Evolutionary conservation across 2,888 invertebrate genomes (phyloP).

Genomic region (Agrochola litura): DNA sequence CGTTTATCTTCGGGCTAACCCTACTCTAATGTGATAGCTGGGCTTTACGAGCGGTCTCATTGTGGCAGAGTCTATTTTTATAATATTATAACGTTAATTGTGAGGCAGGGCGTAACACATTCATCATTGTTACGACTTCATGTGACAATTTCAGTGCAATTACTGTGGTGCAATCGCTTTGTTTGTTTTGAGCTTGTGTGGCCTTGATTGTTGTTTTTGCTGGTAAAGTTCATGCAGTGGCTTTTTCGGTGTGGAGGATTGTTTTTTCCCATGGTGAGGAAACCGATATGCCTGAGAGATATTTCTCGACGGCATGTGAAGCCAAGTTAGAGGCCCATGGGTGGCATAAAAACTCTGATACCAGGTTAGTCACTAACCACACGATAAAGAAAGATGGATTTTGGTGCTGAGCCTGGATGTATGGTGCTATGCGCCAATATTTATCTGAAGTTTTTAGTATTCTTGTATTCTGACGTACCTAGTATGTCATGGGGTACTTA

Average conservation of each 20-base stretch:
- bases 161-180: not conserved
- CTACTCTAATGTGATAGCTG: constrained; percentile 63
- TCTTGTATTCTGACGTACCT: not conserved
- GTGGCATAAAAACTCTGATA: no score
- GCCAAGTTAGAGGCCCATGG: no score
- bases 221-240: not conserved
- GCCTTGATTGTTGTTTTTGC: not conserved
- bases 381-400: not conserved
- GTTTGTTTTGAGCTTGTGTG: not conserved
- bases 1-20: constrained; percentile 47
- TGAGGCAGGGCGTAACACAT: constrained; percentile 31
- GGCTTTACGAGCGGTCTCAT: constrained; percentile 63
- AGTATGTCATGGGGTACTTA: not conserved
- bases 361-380: no score
- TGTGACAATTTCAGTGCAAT: constrained; percentile 15
- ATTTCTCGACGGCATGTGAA: no score
- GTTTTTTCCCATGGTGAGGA: no score
- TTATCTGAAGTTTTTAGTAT: no score
- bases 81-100: constrained; percentile 65
- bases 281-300: no score
- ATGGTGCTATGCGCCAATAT: no score
- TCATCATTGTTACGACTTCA: constrained; percentile 29
- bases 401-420: not conserved
- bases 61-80: constrained; percentile 57
- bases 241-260: not conserved